These are phyloP conservation scores for Drosophila leontia DNA, from an alignment of 1,140 invertebrate species.

Conservation along the genomic window DNA sequence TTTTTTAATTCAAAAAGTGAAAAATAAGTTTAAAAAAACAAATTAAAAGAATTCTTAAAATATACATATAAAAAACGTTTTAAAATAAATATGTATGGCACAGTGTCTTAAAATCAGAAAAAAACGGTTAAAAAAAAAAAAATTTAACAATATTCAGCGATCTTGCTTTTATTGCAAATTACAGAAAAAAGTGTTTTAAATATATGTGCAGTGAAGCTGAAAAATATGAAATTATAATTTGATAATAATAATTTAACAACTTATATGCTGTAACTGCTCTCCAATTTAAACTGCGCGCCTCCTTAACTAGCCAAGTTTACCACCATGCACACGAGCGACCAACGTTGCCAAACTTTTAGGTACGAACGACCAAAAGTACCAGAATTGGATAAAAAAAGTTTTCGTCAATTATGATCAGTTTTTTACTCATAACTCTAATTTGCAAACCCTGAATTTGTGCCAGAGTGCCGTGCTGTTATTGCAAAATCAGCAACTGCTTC, in stretches of 20 bases:
- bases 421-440: too few species aligned
- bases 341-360: too few species aligned
- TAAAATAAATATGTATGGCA: neutral
- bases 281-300: neutral
- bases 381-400: too few species aligned
- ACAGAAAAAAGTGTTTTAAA: neutral
- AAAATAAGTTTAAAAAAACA: too few species aligned
- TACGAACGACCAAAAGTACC: too few species aligned
- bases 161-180: neutral
- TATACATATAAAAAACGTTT: neutral
- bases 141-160: too few species aligned
- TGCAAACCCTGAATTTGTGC: too few species aligned
- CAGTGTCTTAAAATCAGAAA: too few species aligned
- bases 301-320: neutral
- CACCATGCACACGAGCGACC: neutral
- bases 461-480: too few species aligned
- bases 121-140: too few species aligned
- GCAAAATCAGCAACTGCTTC: too few species aligned
- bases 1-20: neutral
- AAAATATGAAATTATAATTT: neutral
- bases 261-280: neutral
- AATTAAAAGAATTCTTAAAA: neutral
- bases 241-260: neutral
- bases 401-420: too few species aligned
- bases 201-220: neutral